Percentiles rank a stretch among this genome's conserved stretches.
phyloP scores from a whole-genome alignment of 2,888 invertebrate genomes.

The Agrypnus murinus region DNA sequence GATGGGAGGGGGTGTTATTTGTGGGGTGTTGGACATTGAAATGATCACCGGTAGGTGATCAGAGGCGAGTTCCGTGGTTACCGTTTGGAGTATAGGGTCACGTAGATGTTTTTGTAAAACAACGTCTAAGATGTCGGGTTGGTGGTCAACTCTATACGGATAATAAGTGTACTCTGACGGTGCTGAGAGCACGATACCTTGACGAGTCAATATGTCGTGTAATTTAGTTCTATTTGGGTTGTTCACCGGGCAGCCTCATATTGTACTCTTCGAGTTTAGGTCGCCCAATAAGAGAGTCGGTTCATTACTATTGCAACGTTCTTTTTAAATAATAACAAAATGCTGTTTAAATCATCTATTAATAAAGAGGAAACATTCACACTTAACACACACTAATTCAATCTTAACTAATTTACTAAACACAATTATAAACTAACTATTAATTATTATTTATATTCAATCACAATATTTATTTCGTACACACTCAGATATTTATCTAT shows the following conservation, averaged over 20 bases:
- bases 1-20: not conserved
- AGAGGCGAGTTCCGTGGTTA: constrained; percentile 3
- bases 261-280: not conserved
- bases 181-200: not conserved
- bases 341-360: too few relatives aligned
- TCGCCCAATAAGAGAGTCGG: constrained; percentile 6
- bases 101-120: not conserved
- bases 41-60: constrained; percentile 11
- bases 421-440: too few relatives aligned
- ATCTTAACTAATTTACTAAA: too few relatives aligned
- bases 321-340: too few relatives aligned
- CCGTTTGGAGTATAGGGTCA: constrained; percentile 4
- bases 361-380: too few relatives aligned
- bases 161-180: constrained; percentile 18
- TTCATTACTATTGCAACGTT: too few relatives aligned
- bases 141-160: constrained; percentile 6
- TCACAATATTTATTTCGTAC: too few relatives aligned
- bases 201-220: not conserved
- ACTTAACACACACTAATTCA: too few relatives aligned
- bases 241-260: not conserved
- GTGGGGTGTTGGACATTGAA: not conserved
- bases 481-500: too few relatives aligned
- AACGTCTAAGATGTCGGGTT: constrained; percentile 2
- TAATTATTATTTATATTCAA: too few relatives aligned
- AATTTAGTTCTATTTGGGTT: not conserved